Base-by-base conservation (phyloP, 2,113 vertebrate species). In the Pholis gunnellus region DNA sequence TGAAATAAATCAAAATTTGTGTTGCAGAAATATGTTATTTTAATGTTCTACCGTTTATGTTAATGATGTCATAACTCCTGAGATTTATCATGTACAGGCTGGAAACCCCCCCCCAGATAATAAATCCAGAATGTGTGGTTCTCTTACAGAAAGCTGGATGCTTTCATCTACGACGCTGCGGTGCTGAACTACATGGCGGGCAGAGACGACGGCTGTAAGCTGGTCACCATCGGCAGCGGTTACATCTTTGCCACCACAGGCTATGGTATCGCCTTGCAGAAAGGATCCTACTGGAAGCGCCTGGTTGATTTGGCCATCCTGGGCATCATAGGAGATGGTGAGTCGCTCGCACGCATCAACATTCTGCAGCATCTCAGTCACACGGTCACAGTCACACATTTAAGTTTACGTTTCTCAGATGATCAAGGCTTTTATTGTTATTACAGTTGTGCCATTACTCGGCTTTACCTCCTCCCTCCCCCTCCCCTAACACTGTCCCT, bases 241-340 rank as follows among this genome's bases (percentile, higher is more conserved):
- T 99, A 99, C 94, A 97, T 99, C 94, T 99, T 99, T 75, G 98
- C 98, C 85, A 99, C 98, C n/a, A 99, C 98, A 0, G 98, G 98
- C 54, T 99, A 99, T 0, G 98, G 98, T 8, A 99, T 99, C 34
- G 98, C 98, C 1, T 95, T 99, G 64, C 97, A 99, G 94, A 99
- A 99, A 79, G 98, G 97, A n/a, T 99, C 98, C 9, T 97, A 96
- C 56, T 99, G 98, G 98, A 99, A 99, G 82, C 96, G 98, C 3
- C 96, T 96, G 38, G 98, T 99, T 4, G 98, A 99, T 86, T 93
- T 99, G 17, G 98, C 98, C 69, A 96, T 99, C 74, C 96, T 99
- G 61, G 97, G 98, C 84, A 99, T 99, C 90, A 98, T 99, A 72
- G 98, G 98, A 85, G 98, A 99, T 22, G 98, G 98, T 99, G 94